Base-by-base conservation (phyloP, 1,140 invertebrate species). In the Bacillus rossius region DNA sequence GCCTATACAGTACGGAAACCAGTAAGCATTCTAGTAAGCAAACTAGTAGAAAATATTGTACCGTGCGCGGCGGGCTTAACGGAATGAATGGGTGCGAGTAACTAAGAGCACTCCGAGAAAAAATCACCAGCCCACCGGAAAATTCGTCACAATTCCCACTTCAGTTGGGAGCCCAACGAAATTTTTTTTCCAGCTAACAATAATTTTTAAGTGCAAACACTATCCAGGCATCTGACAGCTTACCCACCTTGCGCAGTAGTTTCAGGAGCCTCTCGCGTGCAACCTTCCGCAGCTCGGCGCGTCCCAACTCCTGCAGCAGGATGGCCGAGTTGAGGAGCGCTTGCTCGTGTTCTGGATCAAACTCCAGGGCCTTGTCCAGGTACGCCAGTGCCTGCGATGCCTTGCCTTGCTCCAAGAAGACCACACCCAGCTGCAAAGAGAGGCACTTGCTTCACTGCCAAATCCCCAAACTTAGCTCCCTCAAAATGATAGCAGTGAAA, bases 301-400 rank as follows among this genome's bases (percentile, higher is more conserved):
- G 81, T 1, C 90, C 90, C 22, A 92, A 74, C 73, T 94, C 92
- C 76, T 97, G 94, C 59, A 98, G 81, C 37, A 98, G 74, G 65
- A 98, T 94, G 8, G 95, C 96, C 2, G 94, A 98, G 74, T 98
- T 98, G 10, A 98, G 80, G 42, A 98, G 76, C 0, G 95, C 92
- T 73, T 96, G 94, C 73, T 96, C 88, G 70, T 98, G 95, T 60
- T 96, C 92, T 0, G 94, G 94, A 75, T 96, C 91, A 69, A 94
- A 82, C 71, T 92, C 89, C 34, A 98, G 75, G 0, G 95, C 94
- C 77, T 93, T 93, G 69, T 98, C 92, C 67, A 98, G 83, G 71
- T 96, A 94, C 1, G 88, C 87, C 25, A 95, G 75, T 1, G 96
- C 95, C 72, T 96, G 89, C 0, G 89, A 87, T 1, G 89, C 85